Conservation (phyloP, 2,888 invertebrate species). For the Proisotoma minuta region DNA sequence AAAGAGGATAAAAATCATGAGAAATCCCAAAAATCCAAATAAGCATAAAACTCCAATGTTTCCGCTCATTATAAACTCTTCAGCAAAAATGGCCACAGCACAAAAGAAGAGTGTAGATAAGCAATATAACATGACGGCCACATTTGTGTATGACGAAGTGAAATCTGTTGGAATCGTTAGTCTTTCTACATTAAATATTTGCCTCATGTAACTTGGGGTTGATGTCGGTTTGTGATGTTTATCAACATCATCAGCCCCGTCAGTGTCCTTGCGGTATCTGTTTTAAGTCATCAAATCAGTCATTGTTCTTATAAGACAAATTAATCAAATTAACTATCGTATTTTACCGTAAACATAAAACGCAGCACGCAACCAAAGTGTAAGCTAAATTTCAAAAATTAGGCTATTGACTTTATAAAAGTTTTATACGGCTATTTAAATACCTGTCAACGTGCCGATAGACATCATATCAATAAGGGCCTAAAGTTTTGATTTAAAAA, state of each 20-base stretch:
- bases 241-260: conserved; percentile 39
- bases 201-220: conserved; percentile 9
- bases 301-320: not conserved
- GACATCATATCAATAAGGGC: conserved; percentile 47
- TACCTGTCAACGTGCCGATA: conserved; percentile 72
- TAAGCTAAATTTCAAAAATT: too few relatives aligned
- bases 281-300: not conserved
- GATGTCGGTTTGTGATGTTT: too few relatives aligned
- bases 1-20: conserved; percentile 20
- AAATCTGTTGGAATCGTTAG: conserved; percentile 37
- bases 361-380: conserved; percentile 85
- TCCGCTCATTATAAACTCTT: conserved; percentile 20
- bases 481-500: conserved; percentile 19
- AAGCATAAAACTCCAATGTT: conserved; percentile 9
- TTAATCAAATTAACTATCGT: not conserved
- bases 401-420: too few relatives aligned
- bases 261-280: conserved; percentile 42
- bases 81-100: conserved; percentile 33
- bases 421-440: too few relatives aligned
- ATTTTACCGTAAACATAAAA: conserved; percentile 64
- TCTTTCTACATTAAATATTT: conserved; percentile 31
- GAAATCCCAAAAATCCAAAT: conserved; percentile 12
- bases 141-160: conserved; percentile 41
- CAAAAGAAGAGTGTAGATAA: conserved; percentile 30
- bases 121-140: conserved; percentile 44